phyloP scores from a whole-genome alignment of 2,113 vertebrate species.

The Atlantisia rogersi region DNA sequence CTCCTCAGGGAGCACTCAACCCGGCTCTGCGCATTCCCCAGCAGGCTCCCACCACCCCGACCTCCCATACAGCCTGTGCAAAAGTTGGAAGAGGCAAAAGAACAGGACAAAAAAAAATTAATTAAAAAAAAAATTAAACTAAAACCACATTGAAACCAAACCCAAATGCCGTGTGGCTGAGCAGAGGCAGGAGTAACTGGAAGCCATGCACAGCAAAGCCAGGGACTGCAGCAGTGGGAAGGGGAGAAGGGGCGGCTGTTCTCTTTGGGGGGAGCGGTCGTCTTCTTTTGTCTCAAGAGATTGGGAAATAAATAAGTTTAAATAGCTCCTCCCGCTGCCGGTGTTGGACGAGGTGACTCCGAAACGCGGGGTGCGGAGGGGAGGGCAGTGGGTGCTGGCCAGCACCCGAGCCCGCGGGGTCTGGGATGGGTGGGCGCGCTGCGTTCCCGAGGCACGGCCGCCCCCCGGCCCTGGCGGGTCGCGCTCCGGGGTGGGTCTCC shows the following conservation, averaged over 20 bases:
- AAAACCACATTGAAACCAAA: constrained; percentile 62
- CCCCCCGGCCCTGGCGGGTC: neutral
- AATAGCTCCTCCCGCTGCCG: constrained; percentile 31
- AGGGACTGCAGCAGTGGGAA: neutral
- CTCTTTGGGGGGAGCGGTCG: constrained; percentile 9
- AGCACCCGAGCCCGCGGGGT: neutral
- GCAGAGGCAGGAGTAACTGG: constrained; percentile 25
- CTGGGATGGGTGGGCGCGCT: neutral
- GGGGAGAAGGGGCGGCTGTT: neutral
- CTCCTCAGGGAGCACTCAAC: neutral
- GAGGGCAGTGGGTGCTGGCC: neutral
- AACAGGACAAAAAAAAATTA: neutral
- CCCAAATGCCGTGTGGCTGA: constrained; percentile 44
- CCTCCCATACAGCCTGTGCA: neutral
- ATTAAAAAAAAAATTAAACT: neutral
- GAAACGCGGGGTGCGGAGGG: neutral
- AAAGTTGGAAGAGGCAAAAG: neutral
- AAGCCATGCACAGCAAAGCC: constrained; percentile 71
- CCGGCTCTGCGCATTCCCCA: neutral
- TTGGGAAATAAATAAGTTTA: constrained; percentile 78
- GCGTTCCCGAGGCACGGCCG: neutral
- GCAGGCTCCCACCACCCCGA: neutral
- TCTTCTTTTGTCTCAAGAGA: neutral
- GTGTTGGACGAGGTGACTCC: neutral
- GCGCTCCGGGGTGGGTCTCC: neutral